Conservation (phyloP, 2,888 invertebrate species). For the Lepidocyrtinus sp. region DNA sequence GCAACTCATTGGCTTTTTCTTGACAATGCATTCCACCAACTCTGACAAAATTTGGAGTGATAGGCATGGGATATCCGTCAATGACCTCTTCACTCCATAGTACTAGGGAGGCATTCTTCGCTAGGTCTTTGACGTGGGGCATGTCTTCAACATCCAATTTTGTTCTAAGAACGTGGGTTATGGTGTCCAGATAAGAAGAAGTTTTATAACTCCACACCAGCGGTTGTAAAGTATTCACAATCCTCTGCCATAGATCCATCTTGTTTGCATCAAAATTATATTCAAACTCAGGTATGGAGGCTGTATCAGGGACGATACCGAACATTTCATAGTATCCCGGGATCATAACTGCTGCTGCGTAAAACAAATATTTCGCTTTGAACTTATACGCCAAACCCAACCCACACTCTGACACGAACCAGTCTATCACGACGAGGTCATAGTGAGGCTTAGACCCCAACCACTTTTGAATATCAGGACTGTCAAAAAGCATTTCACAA, state of each 20-base stretch:
- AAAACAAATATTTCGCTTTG: slow-evolving; percentile 60
- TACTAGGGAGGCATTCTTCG: slow-evolving; percentile 56
- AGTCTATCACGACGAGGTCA: slow-evolving; percentile 63
- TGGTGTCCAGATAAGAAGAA: slow-evolving; percentile 26
- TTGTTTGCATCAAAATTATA: slow-evolving; percentile 40
- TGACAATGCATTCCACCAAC: slow-evolving; percentile 56
- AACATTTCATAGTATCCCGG: slow-evolving; percentile 55
- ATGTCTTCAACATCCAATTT: slow-evolving; percentile 42
- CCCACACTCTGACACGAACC: slow-evolving; percentile 60
- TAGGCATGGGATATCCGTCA: slow-evolving; percentile 46
- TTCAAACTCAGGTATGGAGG: slow-evolving; percentile 56
- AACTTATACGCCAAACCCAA: slow-evolving; percentile 60
- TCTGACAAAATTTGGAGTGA: slow-evolving; percentile 47
- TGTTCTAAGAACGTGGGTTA: slow-evolving; percentile 44
- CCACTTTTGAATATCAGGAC: slow-evolving; percentile 50
- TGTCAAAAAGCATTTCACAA: slow-evolving; percentile 47
- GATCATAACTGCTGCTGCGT: slow-evolving; percentile 55
- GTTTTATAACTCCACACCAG: slow-evolving; percentile 33
- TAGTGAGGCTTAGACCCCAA: slow-evolving; percentile 36
- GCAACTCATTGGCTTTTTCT: slow-evolving; percentile 30
- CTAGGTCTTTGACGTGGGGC: slow-evolving; percentile 43
- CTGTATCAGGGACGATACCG: slow-evolving; percentile 50
- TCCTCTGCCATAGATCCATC: slow-evolving; percentile 54
- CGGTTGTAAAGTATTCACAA: slow-evolving; percentile 46
- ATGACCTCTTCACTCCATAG: slow-evolving; percentile 54